phyloP scores from a whole-genome alignment of 2,113 vertebrate genomes.

The Pedionomus torquatus region DNA sequence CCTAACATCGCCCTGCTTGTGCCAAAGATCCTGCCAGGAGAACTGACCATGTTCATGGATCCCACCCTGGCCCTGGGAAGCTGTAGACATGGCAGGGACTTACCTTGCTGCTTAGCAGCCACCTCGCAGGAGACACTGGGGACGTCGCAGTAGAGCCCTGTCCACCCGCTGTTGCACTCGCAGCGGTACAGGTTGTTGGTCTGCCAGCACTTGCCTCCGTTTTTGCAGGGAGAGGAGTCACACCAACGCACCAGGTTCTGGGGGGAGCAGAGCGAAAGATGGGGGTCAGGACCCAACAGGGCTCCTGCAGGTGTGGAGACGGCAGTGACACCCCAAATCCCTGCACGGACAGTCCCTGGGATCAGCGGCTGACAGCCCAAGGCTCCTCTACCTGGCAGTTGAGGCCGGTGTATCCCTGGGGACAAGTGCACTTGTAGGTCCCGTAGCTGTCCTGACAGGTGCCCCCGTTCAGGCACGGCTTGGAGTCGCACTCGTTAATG shows the following conservation, averaged over 20 bases:
- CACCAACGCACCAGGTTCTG: slow-evolving; percentile 95
- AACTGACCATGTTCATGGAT: too few relatives aligned
- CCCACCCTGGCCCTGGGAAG: not conserved
- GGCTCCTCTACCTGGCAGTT: slow-evolving; percentile 88
- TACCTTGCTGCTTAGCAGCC: slow-evolving; percentile 91
- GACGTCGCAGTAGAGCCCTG: slow-evolving; percentile 90
- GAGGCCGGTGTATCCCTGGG: slow-evolving; percentile 91
- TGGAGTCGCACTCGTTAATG: slow-evolving; percentile 94
- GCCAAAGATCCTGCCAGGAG: not conserved
- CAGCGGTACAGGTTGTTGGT: slow-evolving; percentile 87
- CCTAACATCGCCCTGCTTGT: not conserved
- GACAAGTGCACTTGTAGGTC: slow-evolving; percentile 93
- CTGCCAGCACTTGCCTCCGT: slow-evolving; percentile 91
- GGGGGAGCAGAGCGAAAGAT: not conserved
- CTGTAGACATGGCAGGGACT: not conserved
- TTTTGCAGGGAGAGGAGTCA: slow-evolving; percentile 92
- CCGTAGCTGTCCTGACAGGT: slow-evolving; percentile 97
- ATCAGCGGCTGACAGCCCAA: rapidly evolving
- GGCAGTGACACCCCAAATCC: not conserved
- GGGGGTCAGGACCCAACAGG: not conserved
- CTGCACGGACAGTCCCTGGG: rapidly evolving
- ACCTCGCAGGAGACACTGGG: slow-evolving; percentile 96
- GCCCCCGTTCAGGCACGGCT: slow-evolving; percentile 90
- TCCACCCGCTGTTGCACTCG: slow-evolving; percentile 90
- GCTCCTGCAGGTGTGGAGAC: not conserved